These are phyloP conservation scores for Pangasianodon gigas DNA, from an alignment of 2,113 vertebrate species.

Conservation along the genomic window DNA sequence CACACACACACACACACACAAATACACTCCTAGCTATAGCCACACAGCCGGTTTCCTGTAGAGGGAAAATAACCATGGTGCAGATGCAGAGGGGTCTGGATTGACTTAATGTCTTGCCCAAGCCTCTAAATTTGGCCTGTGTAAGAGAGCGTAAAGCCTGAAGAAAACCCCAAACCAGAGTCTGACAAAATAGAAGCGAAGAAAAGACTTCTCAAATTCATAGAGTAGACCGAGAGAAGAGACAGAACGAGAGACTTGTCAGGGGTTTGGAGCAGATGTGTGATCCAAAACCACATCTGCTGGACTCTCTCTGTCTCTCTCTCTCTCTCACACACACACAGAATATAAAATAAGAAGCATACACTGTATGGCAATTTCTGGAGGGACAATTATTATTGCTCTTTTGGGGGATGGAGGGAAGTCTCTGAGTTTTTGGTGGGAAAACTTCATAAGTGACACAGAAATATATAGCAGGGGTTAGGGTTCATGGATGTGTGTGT, in stretches of 20 bases:
- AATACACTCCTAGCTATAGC: constrained; percentile 44
- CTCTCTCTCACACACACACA: background rate
- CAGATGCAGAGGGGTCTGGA: constrained; percentile 49
- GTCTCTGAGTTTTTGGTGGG: constrained; percentile 1
- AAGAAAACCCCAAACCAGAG: constrained; percentile 72
- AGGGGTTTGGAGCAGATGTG: constrained; percentile 46
- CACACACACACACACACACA: background rate
- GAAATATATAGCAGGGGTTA: constrained; percentile 7
- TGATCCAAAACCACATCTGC: constrained; percentile 55
- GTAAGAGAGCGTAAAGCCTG: constrained; percentile 52
- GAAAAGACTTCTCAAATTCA: constrained; percentile 41
- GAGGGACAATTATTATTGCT: constrained; percentile 29
- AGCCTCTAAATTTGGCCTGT: constrained; percentile 53
- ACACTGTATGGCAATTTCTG: constrained; percentile 29
- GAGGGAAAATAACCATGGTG: constrained; percentile 48
- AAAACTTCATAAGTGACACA: constrained; percentile 28
- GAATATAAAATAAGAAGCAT: constrained; percentile 27
- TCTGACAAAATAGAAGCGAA: constrained; percentile 60
- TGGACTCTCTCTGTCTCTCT: constrained; percentile 5
- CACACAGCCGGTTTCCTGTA: constrained; percentile 49
- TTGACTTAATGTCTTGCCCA: constrained; percentile 42
- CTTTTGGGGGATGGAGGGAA: constrained; percentile 32
- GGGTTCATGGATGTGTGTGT: background rate
- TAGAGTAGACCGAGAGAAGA: constrained; percentile 54
- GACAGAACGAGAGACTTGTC: constrained; percentile 60